Evolutionary conservation across 37 sponge, comb jelly and placozoan genomes (phyloP).

Genomic region (Amphimedon queenslandica): DNA sequence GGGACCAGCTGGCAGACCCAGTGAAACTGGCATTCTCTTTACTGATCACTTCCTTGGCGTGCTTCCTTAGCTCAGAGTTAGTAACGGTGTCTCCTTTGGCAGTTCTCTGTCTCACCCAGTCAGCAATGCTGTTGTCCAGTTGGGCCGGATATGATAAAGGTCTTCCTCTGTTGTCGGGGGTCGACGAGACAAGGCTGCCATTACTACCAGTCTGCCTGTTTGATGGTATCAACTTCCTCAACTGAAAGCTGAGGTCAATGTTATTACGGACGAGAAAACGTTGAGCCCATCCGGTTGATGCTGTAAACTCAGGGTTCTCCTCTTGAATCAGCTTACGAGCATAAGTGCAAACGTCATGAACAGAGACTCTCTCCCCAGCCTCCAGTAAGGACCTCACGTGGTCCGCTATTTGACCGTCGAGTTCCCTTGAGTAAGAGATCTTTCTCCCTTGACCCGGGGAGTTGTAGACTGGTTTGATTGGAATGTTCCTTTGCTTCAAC

Average conservation of each 20-base stretch:
- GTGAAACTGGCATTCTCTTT: slow-evolving; percentile 78
- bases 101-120: slow-evolving; percentile 45
- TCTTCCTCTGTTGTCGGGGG: slow-evolving; percentile 40
- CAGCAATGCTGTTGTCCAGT: slow-evolving; percentile 60
- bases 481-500: slow-evolving; percentile 25
- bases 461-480: slow-evolving; percentile 43
- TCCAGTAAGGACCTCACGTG: slow-evolving; percentile 41
- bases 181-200: not conserved
- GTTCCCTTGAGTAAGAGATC: slow-evolving; percentile 60
- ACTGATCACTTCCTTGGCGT: slow-evolving; percentile 48
- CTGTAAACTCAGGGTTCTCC: slow-evolving; percentile 73
- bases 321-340: slow-evolving; percentile 48
- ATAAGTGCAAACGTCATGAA: slow-evolving; percentile 54
- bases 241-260: slow-evolving; percentile 30
- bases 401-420: slow-evolving; percentile 45
- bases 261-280: slow-evolving; percentile 54
- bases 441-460: slow-evolving; percentile 75
- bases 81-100: slow-evolving; percentile 37
- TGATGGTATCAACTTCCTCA: not conserved
- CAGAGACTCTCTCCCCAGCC: slow-evolving; percentile 44
- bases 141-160: slow-evolving; percentile 67
- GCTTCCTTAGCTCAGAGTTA: slow-evolving; percentile 62
- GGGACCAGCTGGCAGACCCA: slow-evolving; percentile 86
- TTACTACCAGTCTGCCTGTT: not conserved
- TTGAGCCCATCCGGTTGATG: slow-evolving; percentile 79